Percentiles rank a stretch among this genome's conserved stretches.
Evolutionary conservation across 2,888 invertebrate genomes (phyloP).

Genomic region (Euphydryas editha): DNA sequence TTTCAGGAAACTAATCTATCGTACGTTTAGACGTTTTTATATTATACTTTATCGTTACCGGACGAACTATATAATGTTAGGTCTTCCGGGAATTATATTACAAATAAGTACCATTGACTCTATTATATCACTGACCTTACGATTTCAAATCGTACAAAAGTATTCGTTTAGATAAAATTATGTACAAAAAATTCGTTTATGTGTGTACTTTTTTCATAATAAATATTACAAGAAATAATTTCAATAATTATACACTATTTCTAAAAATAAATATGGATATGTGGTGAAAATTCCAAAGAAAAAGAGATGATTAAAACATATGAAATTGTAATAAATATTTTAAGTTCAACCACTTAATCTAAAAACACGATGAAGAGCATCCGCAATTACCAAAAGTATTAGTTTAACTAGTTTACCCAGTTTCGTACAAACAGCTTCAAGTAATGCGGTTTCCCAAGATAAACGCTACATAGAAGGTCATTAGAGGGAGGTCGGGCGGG

Average conservation of each 20-base stretch:
- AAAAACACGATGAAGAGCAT: not conserved
- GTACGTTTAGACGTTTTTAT: not conserved
- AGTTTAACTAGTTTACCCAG: conserved; percentile 3
- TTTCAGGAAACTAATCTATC: conserved; percentile 6
- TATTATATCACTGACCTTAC: no score
- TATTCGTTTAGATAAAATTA: no score
- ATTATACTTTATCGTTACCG: not conserved
- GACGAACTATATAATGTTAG: not conserved
- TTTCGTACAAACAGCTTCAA: conserved; percentile 3
- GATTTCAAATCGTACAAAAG: no score
- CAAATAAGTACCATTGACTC: no score
- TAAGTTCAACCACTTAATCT: not conserved
- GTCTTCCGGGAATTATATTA: no score
- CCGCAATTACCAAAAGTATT: not conserved
- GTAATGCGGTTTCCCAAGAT: conserved; percentile 2
- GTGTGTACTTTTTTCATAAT: no score
- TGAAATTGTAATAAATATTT: not conserved
- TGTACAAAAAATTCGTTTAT: no score
- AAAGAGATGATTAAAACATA: not conserved
- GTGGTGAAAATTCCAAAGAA: no score
- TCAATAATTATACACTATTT: no score
- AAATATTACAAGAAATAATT: no score
- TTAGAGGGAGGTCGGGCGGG: conserved; percentile 6
- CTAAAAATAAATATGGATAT: no score
- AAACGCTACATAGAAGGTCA: conserved; percentile 8